Evolutionary conservation across 1,140 invertebrate genomes (phyloP), one percentile per base, ranked within the genome.

Genomic region (Papilio polyxenes): DNA sequence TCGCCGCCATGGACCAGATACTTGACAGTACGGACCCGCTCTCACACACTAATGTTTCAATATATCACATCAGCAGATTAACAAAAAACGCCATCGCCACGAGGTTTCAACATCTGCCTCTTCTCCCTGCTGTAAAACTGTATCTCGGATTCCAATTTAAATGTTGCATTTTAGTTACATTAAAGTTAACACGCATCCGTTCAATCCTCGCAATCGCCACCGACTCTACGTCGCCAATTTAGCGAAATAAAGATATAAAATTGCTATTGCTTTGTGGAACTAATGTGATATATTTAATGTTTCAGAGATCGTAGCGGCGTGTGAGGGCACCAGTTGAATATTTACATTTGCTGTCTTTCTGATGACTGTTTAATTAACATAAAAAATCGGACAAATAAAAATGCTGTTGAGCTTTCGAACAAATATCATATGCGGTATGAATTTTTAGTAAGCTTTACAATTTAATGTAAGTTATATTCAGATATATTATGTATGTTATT

Each of bases 1-100:
- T 97, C 3, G 84, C 90, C 37, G 95, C 94, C 23, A 92, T 97
- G 20, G 92, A 94, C 65, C 79, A 86, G 4, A 96, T 97, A 82
- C 93, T 95, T 13, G 84, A 95, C 81, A 94, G 96, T 96, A 90
- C 94, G 92, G 86, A 65, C 13, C 10, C 23, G 10, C 2, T n/a
- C 2, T n/a, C 56, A 13, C 49, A 51, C 9, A 13, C 49, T 13
- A 51, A 13, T n/a, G n/a, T 31, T 31, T 31, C 23, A 31, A 31
- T 31, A 31, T 31, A 2, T 31, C 23, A 31, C 23, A 31, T 31
- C 23, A 31, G 23, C 23, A 31, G 23, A 31, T 31, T n/a, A n/a
- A n/a, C n/a, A n/a, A n/a, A n/a, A n/a, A n/a, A n/a, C n/a, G n/a
- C n/a, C n/a, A n/a, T n/a, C n/a, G n/a, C n/a, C n/a, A n/a, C n/a